Evolutionary conservation across 1,140 invertebrate genomes (phyloP), one percentile per base, ranked within the genome.

Genomic region (Chelonus insularis): DNA sequence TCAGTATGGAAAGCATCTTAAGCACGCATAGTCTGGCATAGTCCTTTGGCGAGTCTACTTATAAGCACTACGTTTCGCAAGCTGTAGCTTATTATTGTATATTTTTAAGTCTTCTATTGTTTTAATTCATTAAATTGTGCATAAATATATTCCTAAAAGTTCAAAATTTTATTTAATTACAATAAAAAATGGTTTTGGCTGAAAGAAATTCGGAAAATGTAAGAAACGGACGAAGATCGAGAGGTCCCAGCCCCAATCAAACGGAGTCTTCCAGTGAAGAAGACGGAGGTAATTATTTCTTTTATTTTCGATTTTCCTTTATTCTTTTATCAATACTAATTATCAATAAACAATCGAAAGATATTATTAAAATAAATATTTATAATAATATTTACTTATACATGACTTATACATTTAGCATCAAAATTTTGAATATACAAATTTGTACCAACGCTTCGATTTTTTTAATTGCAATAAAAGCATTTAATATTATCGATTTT

Each of bases 241-340:
- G 91, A 74, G 92, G 92, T 74, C 90, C 92, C 72, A 94, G 91
- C 84, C 93, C 93, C 60, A 94, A 93, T 85, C 89, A 92, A 71
- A 89, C 91, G 47, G 89, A 90, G 65, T 88, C 88, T 47, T 91
- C 88, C 71, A 91, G 89, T 63, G 90, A 92, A 68, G 90, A 92
- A 74, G 90, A 91, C 77, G 90, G 89, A 82, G 89, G 90, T 91
- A 86, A 57, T 29, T 7, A 12, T 32, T 36, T 43, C 7, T 29
- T 29, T 29, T 7, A 29, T 29, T 3, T 4, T 29, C 7, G 3
- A 29, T 29, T 29, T 4, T 29, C 7, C 7, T 29, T 29, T 29
- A 29, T n/a, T n/a, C n/a, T n/a, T n/a, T n/a, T n/a, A n/a, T n/a
- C n/a, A n/a, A n/a, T n/a, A n/a, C n/a, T n/a, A n/a, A n/a, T n/a